These are phyloP conservation scores for Fragum whitleyi DNA, from an alignment of 2,888 invertebrate species.

Conservation along the genomic window DNA sequence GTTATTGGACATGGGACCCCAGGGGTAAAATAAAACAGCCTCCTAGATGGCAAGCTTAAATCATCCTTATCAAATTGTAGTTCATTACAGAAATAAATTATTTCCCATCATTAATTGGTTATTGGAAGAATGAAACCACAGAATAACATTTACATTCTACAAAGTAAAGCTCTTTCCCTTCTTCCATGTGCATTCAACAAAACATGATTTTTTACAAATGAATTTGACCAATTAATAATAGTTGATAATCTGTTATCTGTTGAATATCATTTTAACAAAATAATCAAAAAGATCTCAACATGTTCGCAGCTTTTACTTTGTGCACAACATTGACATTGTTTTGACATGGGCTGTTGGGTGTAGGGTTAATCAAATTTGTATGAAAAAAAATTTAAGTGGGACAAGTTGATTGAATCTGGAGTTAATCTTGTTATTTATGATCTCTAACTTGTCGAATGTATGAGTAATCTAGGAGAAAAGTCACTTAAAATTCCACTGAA, in stretches of 20 bases:
- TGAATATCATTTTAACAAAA: too few relatives aligned
- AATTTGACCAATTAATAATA: too few relatives aligned
- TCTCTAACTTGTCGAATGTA: not conserved
- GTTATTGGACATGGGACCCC: constrained; percentile 20
- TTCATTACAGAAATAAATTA: constrained; percentile 21
- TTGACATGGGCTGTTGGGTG: too few relatives aligned
- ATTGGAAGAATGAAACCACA: not conserved
- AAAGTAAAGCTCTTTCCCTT: too few relatives aligned
- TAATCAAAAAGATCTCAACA: too few relatives aligned
- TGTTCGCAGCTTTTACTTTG: too few relatives aligned
- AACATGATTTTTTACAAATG: too few relatives aligned
- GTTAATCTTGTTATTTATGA: constrained; percentile 16
- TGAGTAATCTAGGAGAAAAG: constrained; percentile 18
- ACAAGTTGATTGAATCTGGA: constrained; percentile 4
- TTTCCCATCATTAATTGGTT: constrained; percentile 16
- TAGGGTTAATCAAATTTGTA: constrained; percentile 3
- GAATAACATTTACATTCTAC: not conserved
- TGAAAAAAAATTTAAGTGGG: constrained; percentile 4
- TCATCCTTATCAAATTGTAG: constrained; percentile 27
- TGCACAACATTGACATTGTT: too few relatives aligned
- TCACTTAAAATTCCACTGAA: constrained; percentile 5
- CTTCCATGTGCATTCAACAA: too few relatives aligned
- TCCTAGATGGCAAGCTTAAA: constrained; percentile 21
- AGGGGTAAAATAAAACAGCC: constrained; percentile 7
- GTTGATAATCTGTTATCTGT: too few relatives aligned